Evolutionary conservation across 2,888 invertebrate species (phyloP).

Genomic region (Philonicus albiceps): DNA sequence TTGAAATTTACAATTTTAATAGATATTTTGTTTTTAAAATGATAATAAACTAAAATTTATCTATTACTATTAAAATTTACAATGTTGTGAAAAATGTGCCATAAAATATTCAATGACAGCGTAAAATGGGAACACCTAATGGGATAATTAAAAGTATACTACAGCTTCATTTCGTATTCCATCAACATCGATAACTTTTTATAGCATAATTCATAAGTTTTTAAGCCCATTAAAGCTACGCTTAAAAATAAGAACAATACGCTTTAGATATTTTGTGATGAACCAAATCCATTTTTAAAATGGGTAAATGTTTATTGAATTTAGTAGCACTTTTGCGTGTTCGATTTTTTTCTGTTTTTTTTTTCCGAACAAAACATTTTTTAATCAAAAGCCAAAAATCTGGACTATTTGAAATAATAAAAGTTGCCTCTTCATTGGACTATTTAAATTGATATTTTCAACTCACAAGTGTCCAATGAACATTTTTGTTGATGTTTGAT

Average conservation of each 20-base stretch:
- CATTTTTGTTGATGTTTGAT: neutral
- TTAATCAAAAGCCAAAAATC: neutral
- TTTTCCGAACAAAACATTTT: neutral
- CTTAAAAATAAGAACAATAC: neutral
- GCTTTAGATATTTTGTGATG: neutral
- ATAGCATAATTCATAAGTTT: neutral
- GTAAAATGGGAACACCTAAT: too few species aligned
- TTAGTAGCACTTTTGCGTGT: neutral
- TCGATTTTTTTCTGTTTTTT: neutral
- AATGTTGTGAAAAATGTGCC: too few species aligned
- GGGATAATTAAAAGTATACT: neutral
- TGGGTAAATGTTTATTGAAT: neutral
- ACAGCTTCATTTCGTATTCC: neutral
- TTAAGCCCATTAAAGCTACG: neutral
- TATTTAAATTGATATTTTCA: neutral
- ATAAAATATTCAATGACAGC: neutral
- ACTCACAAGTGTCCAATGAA: neutral
- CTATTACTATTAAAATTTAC: too few species aligned
- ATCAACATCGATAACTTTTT: neutral
- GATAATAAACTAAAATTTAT: too few species aligned
- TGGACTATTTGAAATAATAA: neutral
- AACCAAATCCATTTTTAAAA: neutral
- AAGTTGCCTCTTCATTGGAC: neutral
- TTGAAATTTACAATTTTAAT: too few species aligned
- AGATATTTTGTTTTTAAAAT: too few species aligned